phyloP scores from a whole-genome alignment of 2,888 invertebrate species.

The Sepiola atlantica region DNA sequence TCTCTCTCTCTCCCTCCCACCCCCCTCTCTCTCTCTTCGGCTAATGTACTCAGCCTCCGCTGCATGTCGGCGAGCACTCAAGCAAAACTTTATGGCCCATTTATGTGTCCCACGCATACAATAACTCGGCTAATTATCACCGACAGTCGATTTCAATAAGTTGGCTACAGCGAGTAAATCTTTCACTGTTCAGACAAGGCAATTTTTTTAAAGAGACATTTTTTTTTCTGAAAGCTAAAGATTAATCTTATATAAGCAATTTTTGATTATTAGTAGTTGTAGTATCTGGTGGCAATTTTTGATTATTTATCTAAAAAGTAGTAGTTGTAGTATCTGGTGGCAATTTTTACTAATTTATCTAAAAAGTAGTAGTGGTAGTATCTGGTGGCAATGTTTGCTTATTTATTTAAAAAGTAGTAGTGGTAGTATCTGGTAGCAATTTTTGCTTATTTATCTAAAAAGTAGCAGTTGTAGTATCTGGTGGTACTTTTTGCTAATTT shows the following conservation, averaged over 20 bases:
- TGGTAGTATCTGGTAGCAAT: too few species aligned
- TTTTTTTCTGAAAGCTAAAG: neutral
- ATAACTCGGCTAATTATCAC: neutral
- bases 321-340: too few species aligned
- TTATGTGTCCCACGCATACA: neutral
- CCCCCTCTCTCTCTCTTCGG: neutral
- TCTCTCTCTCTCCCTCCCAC: neutral
- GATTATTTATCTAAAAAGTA: too few species aligned
- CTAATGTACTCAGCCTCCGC: neutral
- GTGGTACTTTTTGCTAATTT: too few species aligned
- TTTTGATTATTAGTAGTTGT: too few species aligned
- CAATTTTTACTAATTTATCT: too few species aligned
- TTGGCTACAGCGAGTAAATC: neutral
- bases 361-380: too few species aligned
- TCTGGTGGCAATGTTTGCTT: too few species aligned
- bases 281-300: too few species aligned
- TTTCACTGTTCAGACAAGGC: neutral
- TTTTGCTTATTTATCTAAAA: too few species aligned
- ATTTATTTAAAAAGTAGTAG: too few species aligned
- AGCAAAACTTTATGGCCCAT: neutral
- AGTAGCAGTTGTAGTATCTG: too few species aligned
- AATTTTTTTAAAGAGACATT: neutral
- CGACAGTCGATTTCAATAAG: neutral
- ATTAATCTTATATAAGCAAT: neutral
- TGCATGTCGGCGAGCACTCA: neutral